Evolutionary conservation across 1,140 invertebrate genomes (phyloP).

Genomic region (Lordiphosa mommai): DNA sequence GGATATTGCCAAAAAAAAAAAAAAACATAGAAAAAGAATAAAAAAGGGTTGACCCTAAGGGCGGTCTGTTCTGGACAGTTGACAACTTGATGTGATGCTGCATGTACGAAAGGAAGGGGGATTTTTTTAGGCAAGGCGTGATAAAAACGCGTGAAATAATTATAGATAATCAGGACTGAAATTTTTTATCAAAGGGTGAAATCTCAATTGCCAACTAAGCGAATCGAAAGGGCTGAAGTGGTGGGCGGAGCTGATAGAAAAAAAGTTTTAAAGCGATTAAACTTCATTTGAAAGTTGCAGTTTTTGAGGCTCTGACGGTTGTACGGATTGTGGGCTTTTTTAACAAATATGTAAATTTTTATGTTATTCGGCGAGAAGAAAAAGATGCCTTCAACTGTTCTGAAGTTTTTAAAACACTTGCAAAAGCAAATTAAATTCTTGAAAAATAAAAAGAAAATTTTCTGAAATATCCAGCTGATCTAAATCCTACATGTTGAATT

Average conservation of each 20-base stretch:
- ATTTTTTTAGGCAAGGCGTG: conserved; percentile 11
- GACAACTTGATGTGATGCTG: conserved; percentile 34
- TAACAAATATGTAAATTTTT: no score
- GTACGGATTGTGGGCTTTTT: no score
- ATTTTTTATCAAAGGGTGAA: conserved; percentile 13
- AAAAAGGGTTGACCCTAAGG: conserved; percentile 31
- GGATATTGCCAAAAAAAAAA: conserved; percentile 30
- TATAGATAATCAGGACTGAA: conserved; percentile 31
- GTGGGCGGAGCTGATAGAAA: neutral
- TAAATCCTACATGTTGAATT: no score
- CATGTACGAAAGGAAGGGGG: conserved; percentile 13
- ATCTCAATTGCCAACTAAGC: neutral
- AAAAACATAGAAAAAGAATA: neutral
- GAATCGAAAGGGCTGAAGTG: conserved; percentile 8
- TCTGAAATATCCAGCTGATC: no score
- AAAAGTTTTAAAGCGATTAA: neutral
- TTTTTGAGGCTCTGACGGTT: neutral
- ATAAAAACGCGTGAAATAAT: conserved; percentile 45
- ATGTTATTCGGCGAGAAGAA: no score
- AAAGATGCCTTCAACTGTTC: no score
- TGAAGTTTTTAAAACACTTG: no score
- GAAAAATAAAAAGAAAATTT: no score
- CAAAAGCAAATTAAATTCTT: no score
- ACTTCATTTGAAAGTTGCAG: neutral
- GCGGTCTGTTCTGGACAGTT: conserved; percentile 16